Conservation (phyloP, 2,888 invertebrate species). For the Pristionchus fissidentatus region DNA sequence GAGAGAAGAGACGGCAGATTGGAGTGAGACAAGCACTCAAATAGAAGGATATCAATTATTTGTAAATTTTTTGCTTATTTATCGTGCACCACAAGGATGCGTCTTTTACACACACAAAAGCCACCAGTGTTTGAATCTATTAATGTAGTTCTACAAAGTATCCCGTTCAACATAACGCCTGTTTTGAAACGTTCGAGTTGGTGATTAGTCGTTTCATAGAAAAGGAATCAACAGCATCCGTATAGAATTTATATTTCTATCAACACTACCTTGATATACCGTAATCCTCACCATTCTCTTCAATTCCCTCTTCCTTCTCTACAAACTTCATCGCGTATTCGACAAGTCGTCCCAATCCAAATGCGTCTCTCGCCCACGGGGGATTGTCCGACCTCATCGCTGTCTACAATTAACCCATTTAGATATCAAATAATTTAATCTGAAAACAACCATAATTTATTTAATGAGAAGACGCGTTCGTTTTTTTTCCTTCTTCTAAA, state of each 20-base stretch:
- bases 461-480: no score
- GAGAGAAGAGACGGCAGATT: not conserved
- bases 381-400: slow-evolving; percentile 40
- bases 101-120: no score
- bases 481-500: no score
- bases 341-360: slow-evolving; percentile 39
- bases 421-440: not conserved
- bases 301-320: not conserved
- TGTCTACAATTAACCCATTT: not conserved
- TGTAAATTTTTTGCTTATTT: not conserved
- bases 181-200: no score
- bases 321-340: slow-evolving; percentile 22
- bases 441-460: not conserved
- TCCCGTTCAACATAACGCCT: no score
- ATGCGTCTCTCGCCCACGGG: slow-evolving; percentile 44
- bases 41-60: not conserved
- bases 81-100: no score
- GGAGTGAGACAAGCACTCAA: slow-evolving; percentile 9
- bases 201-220: no score
- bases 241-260: not conserved
- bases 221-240: no score
- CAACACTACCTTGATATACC: not conserved
- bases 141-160: no score
- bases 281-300: slow-evolving; percentile 8
- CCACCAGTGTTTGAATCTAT: no score